phyloP scores from a whole-genome alignment of 2,113 vertebrate species.

The Piaya cayana region DNA sequence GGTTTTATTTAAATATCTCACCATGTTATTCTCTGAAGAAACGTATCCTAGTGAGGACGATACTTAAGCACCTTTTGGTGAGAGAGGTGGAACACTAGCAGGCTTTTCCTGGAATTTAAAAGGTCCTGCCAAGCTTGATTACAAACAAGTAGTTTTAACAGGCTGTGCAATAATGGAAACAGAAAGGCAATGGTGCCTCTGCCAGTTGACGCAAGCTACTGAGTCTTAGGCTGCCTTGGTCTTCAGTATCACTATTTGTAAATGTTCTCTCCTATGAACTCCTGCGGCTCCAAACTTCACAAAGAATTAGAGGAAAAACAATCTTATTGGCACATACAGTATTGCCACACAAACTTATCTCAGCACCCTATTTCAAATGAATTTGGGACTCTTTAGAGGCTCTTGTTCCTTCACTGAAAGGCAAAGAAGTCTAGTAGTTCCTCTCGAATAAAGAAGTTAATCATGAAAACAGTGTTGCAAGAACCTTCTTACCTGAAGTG shows the following conservation, averaged over 20 bases:
- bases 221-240: not conserved
- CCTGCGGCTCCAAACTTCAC: not conserved
- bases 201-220: not conserved
- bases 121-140: not conserved
- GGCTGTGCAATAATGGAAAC: not conserved
- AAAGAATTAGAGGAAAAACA: not conserved
- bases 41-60: not conserved
- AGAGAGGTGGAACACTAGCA: not conserved
- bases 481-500: constrained; percentile 81
- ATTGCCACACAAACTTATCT: not conserved
- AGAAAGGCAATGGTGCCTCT: not conserved
- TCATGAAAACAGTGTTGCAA: not conserved
- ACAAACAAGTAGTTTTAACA: not conserved
- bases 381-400: not conserved
- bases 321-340: not conserved
- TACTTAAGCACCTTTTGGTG: not conserved
- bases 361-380: not conserved
- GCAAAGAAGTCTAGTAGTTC: not conserved
- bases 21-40: not conserved
- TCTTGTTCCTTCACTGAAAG: not conserved
- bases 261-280: not conserved
- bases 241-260: not conserved
- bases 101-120: not conserved
- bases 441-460: not conserved
- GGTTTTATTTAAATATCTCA: not conserved